Conservation (phyloP, 1,140 invertebrate genomes). For the Caenorhabditis briggsae region DNA sequence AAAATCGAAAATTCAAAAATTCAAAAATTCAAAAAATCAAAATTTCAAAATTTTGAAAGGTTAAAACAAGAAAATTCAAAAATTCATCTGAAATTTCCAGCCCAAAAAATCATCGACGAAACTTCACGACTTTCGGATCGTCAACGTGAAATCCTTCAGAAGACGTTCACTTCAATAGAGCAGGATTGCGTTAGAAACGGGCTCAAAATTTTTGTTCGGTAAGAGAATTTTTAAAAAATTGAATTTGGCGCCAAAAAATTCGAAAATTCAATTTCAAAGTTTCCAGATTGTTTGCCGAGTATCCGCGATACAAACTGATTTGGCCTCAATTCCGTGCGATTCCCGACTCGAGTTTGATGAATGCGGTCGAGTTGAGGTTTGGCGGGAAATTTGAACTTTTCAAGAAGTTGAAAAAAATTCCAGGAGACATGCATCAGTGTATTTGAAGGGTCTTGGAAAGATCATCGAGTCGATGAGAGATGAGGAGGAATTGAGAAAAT, state of each 20-base stretch:
- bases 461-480: constrained; percentile 74
- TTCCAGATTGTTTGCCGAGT: constrained; percentile 72
- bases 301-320: constrained; percentile 73
- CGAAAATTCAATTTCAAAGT: not conserved
- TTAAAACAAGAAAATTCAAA: no score
- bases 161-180: constrained; percentile 63
- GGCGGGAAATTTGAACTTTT: not conserved
- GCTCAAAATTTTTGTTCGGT: constrained; percentile 63
- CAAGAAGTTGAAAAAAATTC: not conserved
- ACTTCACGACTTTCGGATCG: constrained; percentile 57
- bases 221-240: not conserved
- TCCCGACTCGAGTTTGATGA: constrained; percentile 73
- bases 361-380: constrained; percentile 68
- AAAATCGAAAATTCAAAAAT: no score
- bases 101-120: constrained; percentile 58
- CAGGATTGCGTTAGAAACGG: constrained; percentile 58
- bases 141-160: constrained; percentile 64
- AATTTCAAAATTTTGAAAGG: no score
- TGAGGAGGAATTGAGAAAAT: constrained; percentile 62
- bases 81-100: not conserved
- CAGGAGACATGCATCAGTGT: constrained; percentile 63
- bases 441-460: constrained; percentile 69
- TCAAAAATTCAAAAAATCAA: no score
- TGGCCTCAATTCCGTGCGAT: constrained; percentile 75
- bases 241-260: not conserved